These are phyloP conservation scores for Podargus strigoides DNA, from an alignment of 2,797 vertebrate genomes.

Conservation along the genomic window DNA sequence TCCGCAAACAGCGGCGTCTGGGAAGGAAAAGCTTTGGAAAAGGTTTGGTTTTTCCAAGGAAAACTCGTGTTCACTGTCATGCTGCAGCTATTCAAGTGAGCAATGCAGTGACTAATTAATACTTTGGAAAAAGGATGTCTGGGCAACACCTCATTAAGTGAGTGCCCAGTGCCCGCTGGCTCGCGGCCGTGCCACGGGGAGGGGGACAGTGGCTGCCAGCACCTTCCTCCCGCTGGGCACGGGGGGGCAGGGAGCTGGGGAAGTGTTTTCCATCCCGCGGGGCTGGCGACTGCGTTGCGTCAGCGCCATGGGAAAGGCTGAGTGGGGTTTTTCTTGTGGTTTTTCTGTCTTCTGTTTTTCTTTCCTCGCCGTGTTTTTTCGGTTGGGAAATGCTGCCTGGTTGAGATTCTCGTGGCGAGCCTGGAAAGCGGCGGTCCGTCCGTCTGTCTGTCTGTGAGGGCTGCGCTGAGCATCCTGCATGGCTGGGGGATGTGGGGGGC, in stretches of 20 bases:
- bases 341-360: constrained; percentile 30
- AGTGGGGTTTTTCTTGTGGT: constrained; percentile 56
- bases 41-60: neutral
- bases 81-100: constrained; percentile 36
- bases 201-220: neutral
- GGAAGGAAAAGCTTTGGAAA: neutral
- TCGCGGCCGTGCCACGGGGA: neutral
- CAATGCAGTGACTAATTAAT: constrained; percentile 33
- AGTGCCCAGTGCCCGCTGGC: neutral
- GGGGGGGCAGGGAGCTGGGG: neutral
- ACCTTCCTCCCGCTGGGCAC: neutral
- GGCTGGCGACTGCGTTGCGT: neutral
- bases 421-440: neutral
- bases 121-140: neutral
- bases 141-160: neutral
- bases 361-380: neutral
- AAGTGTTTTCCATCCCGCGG: neutral
- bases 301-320: constrained; percentile 40
- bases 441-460: neutral
- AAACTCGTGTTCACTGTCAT: neutral
- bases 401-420: neutral
- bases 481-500: accelerated
- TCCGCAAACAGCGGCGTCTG: neutral
- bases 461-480: neutral
- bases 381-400: neutral